A percentile compares a stretch with the other conserved stretches of the same genome.
Evolutionary conservation across 2,113 vertebrate genomes (phyloP).

Genomic region (Brienomyrus longianalis): DNA sequence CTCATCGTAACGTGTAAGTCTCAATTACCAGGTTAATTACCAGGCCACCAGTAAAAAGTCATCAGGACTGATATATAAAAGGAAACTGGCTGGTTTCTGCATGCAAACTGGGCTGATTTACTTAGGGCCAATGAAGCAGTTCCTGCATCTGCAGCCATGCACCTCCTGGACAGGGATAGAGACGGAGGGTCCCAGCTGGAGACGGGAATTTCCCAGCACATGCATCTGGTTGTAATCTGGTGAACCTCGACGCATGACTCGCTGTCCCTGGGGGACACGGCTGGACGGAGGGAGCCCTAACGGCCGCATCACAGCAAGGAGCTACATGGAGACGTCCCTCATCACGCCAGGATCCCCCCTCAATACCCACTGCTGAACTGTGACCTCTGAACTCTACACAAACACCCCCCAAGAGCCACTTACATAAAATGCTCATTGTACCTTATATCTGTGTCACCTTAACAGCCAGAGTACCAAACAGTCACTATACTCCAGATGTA

Average conservation of each 20-base stretch:
- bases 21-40: background rate
- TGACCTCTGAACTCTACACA: background rate
- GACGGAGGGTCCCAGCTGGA: background rate
- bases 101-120: background rate
- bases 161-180: background rate
- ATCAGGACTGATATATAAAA: background rate
- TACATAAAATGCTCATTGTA: background rate
- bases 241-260: constrained; percentile 52
- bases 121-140: background rate
- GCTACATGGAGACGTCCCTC: constrained; percentile 13
- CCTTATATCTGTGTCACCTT: background rate
- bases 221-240: constrained; percentile 27
- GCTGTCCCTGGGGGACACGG: constrained; percentile 28
- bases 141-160: background rate
- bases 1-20: background rate
- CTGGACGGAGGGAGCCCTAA: constrained; percentile 30
- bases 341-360: background rate
- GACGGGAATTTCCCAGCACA: background rate
- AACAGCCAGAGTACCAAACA: background rate
- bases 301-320: constrained; percentile 36
- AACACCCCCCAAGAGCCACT: background rate
- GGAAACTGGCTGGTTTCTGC: background rate
- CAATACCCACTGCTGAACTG: constrained; percentile 6
- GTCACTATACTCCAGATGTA: background rate
- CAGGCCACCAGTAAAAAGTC: background rate